Base-by-base conservation (phyloP, 1,140 invertebrate genomes). In the Lordiphosa clarofinis region DNA sequence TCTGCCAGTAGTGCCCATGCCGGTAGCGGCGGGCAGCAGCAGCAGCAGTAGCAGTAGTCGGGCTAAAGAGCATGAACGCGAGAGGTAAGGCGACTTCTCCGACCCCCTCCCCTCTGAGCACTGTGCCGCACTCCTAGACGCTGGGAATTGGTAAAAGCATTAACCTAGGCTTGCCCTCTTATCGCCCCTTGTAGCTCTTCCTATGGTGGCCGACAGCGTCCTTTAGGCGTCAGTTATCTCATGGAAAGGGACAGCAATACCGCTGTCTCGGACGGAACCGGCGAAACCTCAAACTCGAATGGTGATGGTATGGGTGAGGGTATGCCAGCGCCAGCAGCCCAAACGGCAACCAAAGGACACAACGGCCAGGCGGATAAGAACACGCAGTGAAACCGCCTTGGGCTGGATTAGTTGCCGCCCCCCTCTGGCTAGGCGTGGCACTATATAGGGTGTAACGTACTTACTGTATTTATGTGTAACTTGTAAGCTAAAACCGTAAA, bases 151-250 rank as follows among this genome's bases (percentile, higher is more conserved):
- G 50, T 67, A 70, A 73, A 66, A 62, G 81, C 71, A 88, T 87
- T 88, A 75, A 88, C 72, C 70, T 78, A 88, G 87, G 86, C 78
- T 86, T 65, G 71, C 66, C 49, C 86, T 88, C 55, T 78, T 88
- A 48, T 88, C 87, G 62, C 87, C 87, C 67, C 87, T 88, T 84
- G 38, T 88, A 88, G 87, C 86, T 69, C 86, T 89, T 67, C 87
- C 76, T 89, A 89, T 79, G 86, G 87, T 86, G 81, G 81, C 61
- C 71, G 87, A 74, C 61, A 71, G 44, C 87, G 84, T 56, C 84
- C 87, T 62, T 55, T 88, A 88, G 87, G 87, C 66, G 87, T 86
- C 36, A 88, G 87, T 54, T 88, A 88, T 65, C 73, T 89, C n/a
- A 76, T 88, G 53, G 87, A 89, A 56, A 86, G 87, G 31, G 76